Percentiles rank a stretch among this genome's conserved stretches.
phyloP scores from a whole-genome alignment of 2,113 vertebrate genomes.

The Pseudopipra pipra region DNA sequence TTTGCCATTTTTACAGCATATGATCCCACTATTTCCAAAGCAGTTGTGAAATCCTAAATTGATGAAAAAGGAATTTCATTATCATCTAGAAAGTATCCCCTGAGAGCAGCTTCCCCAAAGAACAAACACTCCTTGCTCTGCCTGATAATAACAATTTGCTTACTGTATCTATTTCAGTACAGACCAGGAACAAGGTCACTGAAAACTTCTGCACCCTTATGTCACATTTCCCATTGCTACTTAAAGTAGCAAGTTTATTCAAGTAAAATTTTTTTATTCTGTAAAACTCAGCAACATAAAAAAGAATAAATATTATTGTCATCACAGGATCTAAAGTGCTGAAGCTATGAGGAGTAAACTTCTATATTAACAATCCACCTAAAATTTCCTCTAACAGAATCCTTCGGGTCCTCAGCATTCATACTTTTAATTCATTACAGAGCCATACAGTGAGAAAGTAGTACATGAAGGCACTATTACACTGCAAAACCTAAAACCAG shows the following conservation, averaged over 20 bases:
- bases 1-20: not conserved
- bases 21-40: not conserved
- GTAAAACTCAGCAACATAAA: conserved; percentile 9
- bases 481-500: not conserved
- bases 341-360: not conserved
- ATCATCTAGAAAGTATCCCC: not conserved
- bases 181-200: not conserved
- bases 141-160: not conserved
- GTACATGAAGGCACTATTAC: not conserved
- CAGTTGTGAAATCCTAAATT: not conserved
- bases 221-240: not conserved
- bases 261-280: not conserved
- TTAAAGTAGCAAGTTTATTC: not conserved
- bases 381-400: not conserved
- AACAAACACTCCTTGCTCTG: not conserved
- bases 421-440: not conserved
- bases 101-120: not conserved
- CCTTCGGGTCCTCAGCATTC: not conserved
- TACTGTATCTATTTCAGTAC: not conserved
- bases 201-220: not conserved
- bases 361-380: not conserved
- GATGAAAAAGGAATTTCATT: conserved; percentile 30
- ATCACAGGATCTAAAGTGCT: not conserved
- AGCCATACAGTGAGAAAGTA: not conserved
- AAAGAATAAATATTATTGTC: not conserved